Evolutionary conservation across 2,888 invertebrate species (phyloP), one percentile per base, ranked within the genome.

Genomic region (Tenthredo scrophulariae): DNA sequence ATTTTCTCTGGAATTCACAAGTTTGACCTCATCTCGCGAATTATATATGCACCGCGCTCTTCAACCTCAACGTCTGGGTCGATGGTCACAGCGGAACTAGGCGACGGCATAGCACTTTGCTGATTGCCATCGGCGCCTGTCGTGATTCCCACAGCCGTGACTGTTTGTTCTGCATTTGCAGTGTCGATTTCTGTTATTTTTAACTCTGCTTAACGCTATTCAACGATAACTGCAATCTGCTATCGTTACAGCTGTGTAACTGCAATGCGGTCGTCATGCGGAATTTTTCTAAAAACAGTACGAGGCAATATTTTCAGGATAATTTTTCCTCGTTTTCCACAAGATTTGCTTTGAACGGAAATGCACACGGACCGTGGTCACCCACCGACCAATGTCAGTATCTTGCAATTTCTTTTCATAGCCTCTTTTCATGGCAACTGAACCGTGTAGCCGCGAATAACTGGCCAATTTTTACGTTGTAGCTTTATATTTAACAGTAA

Each of bases 281-380:
- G 79, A 13, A 13, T 58, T 58, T 37, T 40, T 50, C 5, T 18
- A 33, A 50, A 37, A 18, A 80, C 62, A 29, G 2, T 9, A 26
- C 29, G 43, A 33, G 29, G 29, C 62, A 33, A 15, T 91, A 90
- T 88, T 90, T 89, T 86, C 87, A 80, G 87, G 89, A 90, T 90
- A 89, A 92, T 92, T 91, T 91, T 91, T 91, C 89, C 91, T 92
- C 90, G 90, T 92, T 92, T 91, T 91, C 91, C 91, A 90, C 90
- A 89, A 91, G 91, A 91, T 92, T 92, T 90, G 88, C 87, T 88
- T 84, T 87, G 87, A 87, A 88, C 88, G 90, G 89, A 91, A 90
- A 89, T 90, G 88, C 87, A 86, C 88, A 86, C 88, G 89, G 89
- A 91, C 91, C 90, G 91, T 90, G 89, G 89, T 90, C 89, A 87